Base-by-base conservation (phyloP, 1,140 invertebrate genomes). In the Parapsyche elsis region DNA sequence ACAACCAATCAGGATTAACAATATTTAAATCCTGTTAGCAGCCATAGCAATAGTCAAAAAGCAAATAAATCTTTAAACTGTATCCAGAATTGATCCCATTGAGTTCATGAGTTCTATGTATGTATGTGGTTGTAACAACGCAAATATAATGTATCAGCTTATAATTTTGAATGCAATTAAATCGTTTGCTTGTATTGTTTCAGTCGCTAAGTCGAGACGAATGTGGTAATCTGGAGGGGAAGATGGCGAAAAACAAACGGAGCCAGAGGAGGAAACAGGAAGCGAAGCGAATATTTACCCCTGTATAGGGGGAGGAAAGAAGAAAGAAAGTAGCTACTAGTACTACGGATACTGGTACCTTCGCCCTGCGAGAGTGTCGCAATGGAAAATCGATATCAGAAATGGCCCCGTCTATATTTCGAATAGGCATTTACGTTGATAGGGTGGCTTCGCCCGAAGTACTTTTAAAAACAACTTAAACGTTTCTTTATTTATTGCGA, bases 391-490 rank as follows among this genome's bases (percentile, higher is more conserved):
- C 81, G 81, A 82, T 82, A 82, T 78, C 79, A 80, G 78, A 78
- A 82, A 82, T 82, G 81, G 81, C 81, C 81, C 75, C 81, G 81
- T 82, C 81, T 82, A 82, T 82, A 82, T 82, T 82, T 82, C 81
- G 81, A 82, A 82, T 82, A 82, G 81, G 81, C 81, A 82, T 82
- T 82, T 78, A 80, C 74, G 75, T 76, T 77, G 81, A 80, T 80
- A 73, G 79, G 76, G 81, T 73, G 73, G 79, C 73, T 73, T 76
- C 79, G 79, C 73, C 75, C 61, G 74, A 71, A 80, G 81, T 82
- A 82, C 81, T 82, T 79, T 82, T 82, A 82, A 82, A 82, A 82
- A 82, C 81, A 82, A 82, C 81, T 82, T 82, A 82, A 82, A 82
- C 81, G 81, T 82, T 82, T 82, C 81, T 82, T 82, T 82, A 82